A percentile compares a stretch with the other conserved stretches of the same genome.
phyloP scores from a whole-genome alignment of 2,888 invertebrate species.

The Brachyopa scutellaris region DNA sequence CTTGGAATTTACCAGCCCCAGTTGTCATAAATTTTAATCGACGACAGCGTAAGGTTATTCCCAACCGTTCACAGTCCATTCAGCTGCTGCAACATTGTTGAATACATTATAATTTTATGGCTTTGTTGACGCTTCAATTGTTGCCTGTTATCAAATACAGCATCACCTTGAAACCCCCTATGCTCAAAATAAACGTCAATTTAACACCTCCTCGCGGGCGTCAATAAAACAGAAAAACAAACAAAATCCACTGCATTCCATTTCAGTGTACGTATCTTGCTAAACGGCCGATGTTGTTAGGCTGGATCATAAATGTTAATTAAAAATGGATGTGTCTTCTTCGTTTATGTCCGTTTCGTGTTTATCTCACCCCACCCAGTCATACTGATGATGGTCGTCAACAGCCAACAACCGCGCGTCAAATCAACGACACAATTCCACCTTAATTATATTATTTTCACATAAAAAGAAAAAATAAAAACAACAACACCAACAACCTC shows the following conservation, averaged over 20 bases:
- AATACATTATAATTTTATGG: no score
- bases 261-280: neutral
- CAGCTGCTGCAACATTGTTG: no score
- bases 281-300: neutral
- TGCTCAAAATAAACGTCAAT: neutral
- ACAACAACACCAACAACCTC: neutral
- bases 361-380: neutral
- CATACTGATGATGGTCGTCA: conserved; percentile 5
- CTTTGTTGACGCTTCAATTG: no score
- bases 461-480: conserved; percentile 19
- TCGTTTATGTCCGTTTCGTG: neutral
- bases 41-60: no score
- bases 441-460: conserved; percentile 41
- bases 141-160: no score
- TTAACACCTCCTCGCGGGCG: neutral
- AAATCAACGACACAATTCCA: conserved; percentile 25
- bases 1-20: no score
- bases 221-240: neutral
- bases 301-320: conserved; percentile 26
- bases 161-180: neutral
- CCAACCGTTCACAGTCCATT: no score
- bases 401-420: conserved; percentile 6
- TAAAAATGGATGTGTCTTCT: neutral
- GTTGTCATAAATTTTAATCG: no score
- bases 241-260: neutral